phyloP scores from a whole-genome alignment of 1,140 invertebrate species.

The Nylanderia fulva region DNA sequence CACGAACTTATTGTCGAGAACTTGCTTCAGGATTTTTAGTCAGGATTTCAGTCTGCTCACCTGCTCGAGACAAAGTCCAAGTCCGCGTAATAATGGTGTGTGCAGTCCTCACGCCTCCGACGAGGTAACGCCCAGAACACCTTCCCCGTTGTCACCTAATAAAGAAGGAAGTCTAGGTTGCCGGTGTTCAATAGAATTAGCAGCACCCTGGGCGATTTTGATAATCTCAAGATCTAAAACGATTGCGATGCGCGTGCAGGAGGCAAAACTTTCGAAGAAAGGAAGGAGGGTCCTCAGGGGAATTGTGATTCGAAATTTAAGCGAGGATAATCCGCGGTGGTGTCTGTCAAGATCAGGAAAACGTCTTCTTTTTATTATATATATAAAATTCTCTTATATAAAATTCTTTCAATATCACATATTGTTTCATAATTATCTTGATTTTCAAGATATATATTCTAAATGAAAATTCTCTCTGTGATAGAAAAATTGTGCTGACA shows the following conservation, averaged over 20 bases:
- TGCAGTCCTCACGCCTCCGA: conserved; percentile 73
- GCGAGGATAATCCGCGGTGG: not conserved
- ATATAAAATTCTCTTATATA: no score
- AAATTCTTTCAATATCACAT: no score
- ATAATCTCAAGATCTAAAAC: conserved; percentile 87
- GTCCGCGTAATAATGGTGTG: conserved; percentile 62
- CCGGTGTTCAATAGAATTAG: conserved; percentile 91
- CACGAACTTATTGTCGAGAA: conserved; percentile 79
- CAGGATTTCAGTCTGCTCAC: conserved; percentile 83
- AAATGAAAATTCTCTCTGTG: no score
- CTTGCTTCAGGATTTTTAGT: conserved; percentile 81
- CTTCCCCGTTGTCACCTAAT: conserved; percentile 83
- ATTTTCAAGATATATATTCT: no score
- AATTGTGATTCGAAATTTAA: conserved; percentile 5
- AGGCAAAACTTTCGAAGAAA: conserved; percentile 41
- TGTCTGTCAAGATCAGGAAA: conserved; percentile 16
- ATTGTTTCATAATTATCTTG: no score
- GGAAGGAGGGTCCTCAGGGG: not conserved
- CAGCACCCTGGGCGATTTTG: conserved; percentile 87
- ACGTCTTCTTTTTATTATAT: no score
- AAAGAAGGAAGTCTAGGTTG: conserved; percentile 86
- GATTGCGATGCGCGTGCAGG: not conserved
- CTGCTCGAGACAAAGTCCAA: conserved; percentile 71
- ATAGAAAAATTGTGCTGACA: no score
- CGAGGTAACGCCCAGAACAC: conserved; percentile 83